Base-by-base conservation (phyloP, 2,113 vertebrate genomes). In the Scolopax mira region DNA sequence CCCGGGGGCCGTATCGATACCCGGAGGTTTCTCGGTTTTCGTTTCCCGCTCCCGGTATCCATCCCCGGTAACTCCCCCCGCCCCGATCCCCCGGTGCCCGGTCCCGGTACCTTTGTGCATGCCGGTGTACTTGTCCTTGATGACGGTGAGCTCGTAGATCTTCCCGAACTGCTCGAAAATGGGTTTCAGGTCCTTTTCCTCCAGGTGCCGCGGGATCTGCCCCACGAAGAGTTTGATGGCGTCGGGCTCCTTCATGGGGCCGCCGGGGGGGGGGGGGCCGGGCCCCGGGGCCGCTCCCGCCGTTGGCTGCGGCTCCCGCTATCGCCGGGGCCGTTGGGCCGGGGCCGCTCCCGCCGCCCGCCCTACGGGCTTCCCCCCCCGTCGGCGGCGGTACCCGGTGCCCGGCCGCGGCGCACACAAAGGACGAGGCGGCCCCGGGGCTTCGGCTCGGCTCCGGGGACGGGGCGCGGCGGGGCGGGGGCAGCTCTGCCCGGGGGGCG, bases 51-150 rank as follows among this genome's bases (percentile, higher is more conserved):
- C 42, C 42, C 42, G 42, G 44, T 19, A 46, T 18, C 44, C 44
- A 19, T 19, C 41, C 41, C 41, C 41, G 39, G 39, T 41, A 41
- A 41, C 39, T 14, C 41, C 41, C 41, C 41, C 41, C 10, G 5
- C 41, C 41, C 41, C 41, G 41, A 14, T 42, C 3, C 13, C 44
- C 12, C 27, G 17, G 17, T 6, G 3, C 2, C 35, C 72, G 49
- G 17, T 8, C 30, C 41, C 39, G 11, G 48, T 97, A 99, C 99
- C 99, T 99, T 99, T 99, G 98, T 99, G 99, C 99, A 99, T 99
- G 81, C 99, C 99, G n/a, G 99, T 99, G 98, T 99, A 99, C 98
- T 99, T 99, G 98, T 99, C 99, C 98, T 99, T 99, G 97, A 99
- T 99, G 97, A 99, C 99, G 77, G 99, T 99, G 95, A 99, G 97